Evolutionary conservation across 2,888 invertebrate species (phyloP), one percentile per base, ranked within the genome.

Genomic region (Endomychus coccineus): DNA sequence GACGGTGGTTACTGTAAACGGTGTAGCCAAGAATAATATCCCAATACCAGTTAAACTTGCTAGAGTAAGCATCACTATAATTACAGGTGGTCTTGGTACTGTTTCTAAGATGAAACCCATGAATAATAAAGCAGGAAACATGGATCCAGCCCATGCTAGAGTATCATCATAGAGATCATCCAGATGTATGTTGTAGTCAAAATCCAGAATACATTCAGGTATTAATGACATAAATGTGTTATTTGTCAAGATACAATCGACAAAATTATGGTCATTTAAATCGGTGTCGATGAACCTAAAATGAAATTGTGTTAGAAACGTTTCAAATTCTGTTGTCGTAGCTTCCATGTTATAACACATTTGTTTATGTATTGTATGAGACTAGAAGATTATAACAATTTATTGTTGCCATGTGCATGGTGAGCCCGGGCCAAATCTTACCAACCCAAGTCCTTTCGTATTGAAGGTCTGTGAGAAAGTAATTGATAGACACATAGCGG

Each of bases 251-350:
- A 60, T 63, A 53, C 80, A 80, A 14, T 75, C 72, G 16, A 70
- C 58, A 54, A 80, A 80, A 54, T 80, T 71, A 51, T 71, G 64
- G 22, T 65, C 58, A 5, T 67, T 70, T 32, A 74, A 50, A 60
- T 83, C 83, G 10, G 82, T 82, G 63, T 82, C 81, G 48, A 81
- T 73, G 55, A 82, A 79, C 49, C 78, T 79, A 59, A 32, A 59
- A 51, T 36, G 39, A 25, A 16, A n/a, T n/a, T n/a, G n/a, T n/a
- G n/a, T n/a, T n/a, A n/a, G n/a, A n/a, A n/a, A n/a, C n/a, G n/a
- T n/a, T n/a, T n/a, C n/a, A n/a, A n/a, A n/a, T n/a, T n/a, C n/a
- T n/a, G n/a, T n/a, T n/a, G n/a, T n/a, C n/a, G n/a, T n/a, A n/a
- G n/a, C n/a, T n/a, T n/a, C n/a, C n/a, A n/a, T n/a, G n/a, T n/a